Base-by-base conservation (phyloP, 1,140 invertebrate species). In the Micrasema minimum region DNA sequence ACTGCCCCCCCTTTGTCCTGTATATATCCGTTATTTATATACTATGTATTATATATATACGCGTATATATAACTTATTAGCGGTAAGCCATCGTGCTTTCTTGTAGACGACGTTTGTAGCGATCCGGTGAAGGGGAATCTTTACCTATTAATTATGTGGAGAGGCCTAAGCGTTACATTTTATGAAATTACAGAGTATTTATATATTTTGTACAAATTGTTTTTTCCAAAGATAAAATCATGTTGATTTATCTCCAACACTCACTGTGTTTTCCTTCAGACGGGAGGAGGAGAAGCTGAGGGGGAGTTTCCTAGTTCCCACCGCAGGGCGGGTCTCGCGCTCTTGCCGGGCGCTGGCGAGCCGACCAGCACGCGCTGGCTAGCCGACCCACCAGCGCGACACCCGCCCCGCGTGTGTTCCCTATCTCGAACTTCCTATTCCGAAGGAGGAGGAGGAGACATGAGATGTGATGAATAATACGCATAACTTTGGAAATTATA, bases 191-290 rank as follows among this genome's bases (percentile, higher is more conserved):
- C 82, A 84, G 82, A 83, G 81, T 83, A 83, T 84, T 83, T 82
- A 83, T 85, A 84, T 84, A 84, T 85, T 85, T 85, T 85, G 83
- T 85, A 85, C 81, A 83, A 83, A 83, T 64, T 46, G 81, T 83
- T 83, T 85, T 84, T 84, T 83, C 80, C 81, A 82, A 83, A 85
- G 81, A 84, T 84, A 84, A 85, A 85, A 83, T 83, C 80, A 80
- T 81, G 65, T 46, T 71, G 68, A 75, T 73, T 75, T 75, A 66
- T 72, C 69, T 73, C 74, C 69, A 59, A 75, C 71, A 71, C 68
- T 68, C 68, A 57, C 69, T 71, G 68, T 75, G 70, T 75, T 75
- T 75, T 75, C 74, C 69, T 55, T 75, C 55, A 66, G 66, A 70
- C 46, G 70, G 71, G 55, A 66, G 71, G 72, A 50, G 69, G 26